Conservation (phyloP, 2,888 invertebrate species). For the Xiphydria camelus region DNA sequence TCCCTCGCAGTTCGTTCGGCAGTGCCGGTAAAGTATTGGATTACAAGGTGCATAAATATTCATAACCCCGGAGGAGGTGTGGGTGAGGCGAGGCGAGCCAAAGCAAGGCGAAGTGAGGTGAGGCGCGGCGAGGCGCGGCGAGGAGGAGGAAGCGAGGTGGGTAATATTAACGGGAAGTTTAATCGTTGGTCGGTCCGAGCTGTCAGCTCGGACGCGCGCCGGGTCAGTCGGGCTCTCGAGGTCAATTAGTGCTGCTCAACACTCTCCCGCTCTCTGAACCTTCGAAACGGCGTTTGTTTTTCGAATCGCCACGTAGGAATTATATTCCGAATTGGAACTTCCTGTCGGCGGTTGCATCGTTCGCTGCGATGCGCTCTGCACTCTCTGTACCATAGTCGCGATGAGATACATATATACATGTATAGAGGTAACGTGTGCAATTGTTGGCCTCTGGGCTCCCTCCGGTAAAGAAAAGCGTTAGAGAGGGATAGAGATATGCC, state of each 20-base stretch:
- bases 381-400: too few species aligned
- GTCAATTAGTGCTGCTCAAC: slow-evolving; percentile 57
- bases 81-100: slow-evolving; percentile 24
- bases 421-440: too few species aligned
- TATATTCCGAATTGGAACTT: too few species aligned
- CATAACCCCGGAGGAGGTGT: slow-evolving; percentile 34
- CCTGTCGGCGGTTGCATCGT: too few species aligned
- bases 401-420: too few species aligned
- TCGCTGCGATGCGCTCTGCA: too few species aligned
- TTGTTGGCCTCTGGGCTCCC: too few species aligned
- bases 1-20: slow-evolving; percentile 1
- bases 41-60: slow-evolving; percentile 43
- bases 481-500: too few species aligned
- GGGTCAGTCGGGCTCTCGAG: slow-evolving; percentile 53
- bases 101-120: slow-evolving; percentile 2
- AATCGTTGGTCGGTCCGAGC: slow-evolving; percentile 50
- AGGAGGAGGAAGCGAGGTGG: slow-evolving; percentile 21
- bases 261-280: slow-evolving; percentile 38
- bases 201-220: slow-evolving; percentile 52
- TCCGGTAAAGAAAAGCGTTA: too few species aligned
- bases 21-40: slow-evolving; percentile 26
- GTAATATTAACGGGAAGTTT: slow-evolving; percentile 55
- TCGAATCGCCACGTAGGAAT: too few species aligned
- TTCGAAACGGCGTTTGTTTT: slow-evolving; percentile 45
- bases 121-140: slow-evolving; percentile 1